Percentiles rank a stretch among this genome's conserved stretches.
These are phyloP conservation scores for Cossypha caffra DNA, from an alignment of 2,797 vertebrate genomes.

Conservation along the genomic window DNA sequence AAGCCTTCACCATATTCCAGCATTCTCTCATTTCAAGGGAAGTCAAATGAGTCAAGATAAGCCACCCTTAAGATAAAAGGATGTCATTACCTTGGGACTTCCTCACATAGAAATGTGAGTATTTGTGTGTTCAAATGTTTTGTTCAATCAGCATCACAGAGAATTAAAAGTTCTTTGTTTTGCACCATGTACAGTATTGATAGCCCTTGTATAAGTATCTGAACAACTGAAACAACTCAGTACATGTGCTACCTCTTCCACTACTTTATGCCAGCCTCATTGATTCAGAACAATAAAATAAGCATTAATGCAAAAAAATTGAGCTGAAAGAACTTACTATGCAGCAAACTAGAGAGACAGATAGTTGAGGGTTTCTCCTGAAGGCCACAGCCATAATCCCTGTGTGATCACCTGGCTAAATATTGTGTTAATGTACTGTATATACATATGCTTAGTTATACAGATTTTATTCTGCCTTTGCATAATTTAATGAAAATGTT, in stretches of 20 bases:
- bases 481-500: neutral
- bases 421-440: neutral
- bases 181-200: neutral
- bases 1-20: neutral
- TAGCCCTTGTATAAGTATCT: neutral
- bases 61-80: neutral
- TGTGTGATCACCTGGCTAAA: neutral
- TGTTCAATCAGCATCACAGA: neutral
- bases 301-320: neutral
- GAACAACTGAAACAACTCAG: neutral
- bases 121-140: neutral
- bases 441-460: neutral
- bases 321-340: neutral
- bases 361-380: neutral
- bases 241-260: neutral
- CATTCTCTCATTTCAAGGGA: neutral
- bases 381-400: neutral
- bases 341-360: neutral
- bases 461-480: neutral
- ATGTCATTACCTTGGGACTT: neutral
- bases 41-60: neutral
- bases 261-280: neutral
- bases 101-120: neutral
- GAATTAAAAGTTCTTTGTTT: neutral
- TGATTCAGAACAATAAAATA: neutral